Evolutionary conservation across 2,113 vertebrate genomes (phyloP), one percentile per base, ranked within the genome.

Genomic region (Eolophus roseicapilla): DNA sequence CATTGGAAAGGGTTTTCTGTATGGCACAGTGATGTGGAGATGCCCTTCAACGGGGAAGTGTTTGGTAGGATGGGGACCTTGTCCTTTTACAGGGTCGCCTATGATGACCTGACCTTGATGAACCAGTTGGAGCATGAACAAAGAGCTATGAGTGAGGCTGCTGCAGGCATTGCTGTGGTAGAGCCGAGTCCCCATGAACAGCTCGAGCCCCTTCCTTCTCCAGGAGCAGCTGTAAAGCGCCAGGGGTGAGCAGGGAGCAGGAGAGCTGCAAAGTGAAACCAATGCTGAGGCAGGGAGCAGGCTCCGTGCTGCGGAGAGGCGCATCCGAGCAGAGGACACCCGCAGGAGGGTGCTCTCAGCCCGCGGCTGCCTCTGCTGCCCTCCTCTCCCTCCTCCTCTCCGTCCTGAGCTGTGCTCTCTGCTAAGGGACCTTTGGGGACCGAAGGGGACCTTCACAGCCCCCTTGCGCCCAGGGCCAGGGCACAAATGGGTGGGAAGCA

Each of bases 21-120:
- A 49, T 98, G 98, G 98, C 96, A 98, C 67, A 97, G 92, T 10
- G 98, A 97, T 47, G 84, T 86, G 11, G 98, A 98, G 95, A 98
- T 76, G 0, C 81, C 93, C 0, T 83, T 99, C 81, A 97, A 96
- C 47, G 96, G 71, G 8, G 82, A 64, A 15, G 97, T 95, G 85
- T 96, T 98, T 64, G 92, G 43, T n/a, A 98, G 96, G 92, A 93
- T 98, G 98, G 98, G 13, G 53, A 90, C 59, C 7, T 87, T 98
- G n/a, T 97, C 96, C 46, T 99, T 99, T 92, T 98, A 98, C 2
- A 91, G 97, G 2, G 65, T 98, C 5, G 43, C 78, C 33, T 88
- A 31, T 8, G 96, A 94, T 12, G 21, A 76, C 6, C 88, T 98
- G 97, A 97, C 57, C 14, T 97, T 98, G 60, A 81, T 98, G 31